Evolutionary conservation across 1,140 invertebrate genomes (phyloP).

Genomic region (Drosophila quadrilineata): DNA sequence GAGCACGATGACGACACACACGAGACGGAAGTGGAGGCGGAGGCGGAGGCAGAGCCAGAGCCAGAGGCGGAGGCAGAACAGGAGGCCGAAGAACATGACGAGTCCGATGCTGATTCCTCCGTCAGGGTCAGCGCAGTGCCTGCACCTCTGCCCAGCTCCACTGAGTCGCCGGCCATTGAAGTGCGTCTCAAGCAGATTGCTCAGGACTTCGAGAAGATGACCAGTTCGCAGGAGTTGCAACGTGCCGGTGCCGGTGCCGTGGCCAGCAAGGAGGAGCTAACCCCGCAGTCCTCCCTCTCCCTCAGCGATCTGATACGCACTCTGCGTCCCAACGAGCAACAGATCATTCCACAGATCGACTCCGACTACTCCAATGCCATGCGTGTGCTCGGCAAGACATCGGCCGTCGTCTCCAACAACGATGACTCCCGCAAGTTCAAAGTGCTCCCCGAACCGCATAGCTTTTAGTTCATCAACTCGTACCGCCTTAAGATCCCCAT

Average conservation of each 20-base stretch:
- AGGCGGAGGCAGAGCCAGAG: slow-evolving; percentile 45
- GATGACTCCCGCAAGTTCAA: slow-evolving; percentile 49
- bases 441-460: slow-evolving; percentile 35
- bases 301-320: slow-evolving; percentile 79
- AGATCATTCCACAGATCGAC: slow-evolving; percentile 80
- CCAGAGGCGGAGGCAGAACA: slow-evolving; percentile 47
- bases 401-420: slow-evolving; percentile 48
- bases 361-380: slow-evolving; percentile 81
- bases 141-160: slow-evolving; percentile 51
- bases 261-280: slow-evolving; percentile 63
- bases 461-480: slow-evolving; percentile 5
- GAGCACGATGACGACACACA: slow-evolving; percentile 43
- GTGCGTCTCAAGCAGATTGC: slow-evolving; percentile 79
- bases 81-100: too few species aligned
- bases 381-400: slow-evolving; percentile 80
- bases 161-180: slow-evolving; percentile 74
- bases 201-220: slow-evolving; percentile 78
- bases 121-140: slow-evolving; percentile 19
- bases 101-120: too few species aligned
- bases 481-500: background rate
- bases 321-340: slow-evolving; percentile 78
- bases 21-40: slow-evolving; percentile 30
- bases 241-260: slow-evolving; percentile 16
- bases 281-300: slow-evolving; percentile 74
- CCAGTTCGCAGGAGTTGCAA: slow-evolving; percentile 62